phyloP scores from a whole-genome alignment of 2,113 vertebrate genomes.

The Mus spicilegus region DNA sequence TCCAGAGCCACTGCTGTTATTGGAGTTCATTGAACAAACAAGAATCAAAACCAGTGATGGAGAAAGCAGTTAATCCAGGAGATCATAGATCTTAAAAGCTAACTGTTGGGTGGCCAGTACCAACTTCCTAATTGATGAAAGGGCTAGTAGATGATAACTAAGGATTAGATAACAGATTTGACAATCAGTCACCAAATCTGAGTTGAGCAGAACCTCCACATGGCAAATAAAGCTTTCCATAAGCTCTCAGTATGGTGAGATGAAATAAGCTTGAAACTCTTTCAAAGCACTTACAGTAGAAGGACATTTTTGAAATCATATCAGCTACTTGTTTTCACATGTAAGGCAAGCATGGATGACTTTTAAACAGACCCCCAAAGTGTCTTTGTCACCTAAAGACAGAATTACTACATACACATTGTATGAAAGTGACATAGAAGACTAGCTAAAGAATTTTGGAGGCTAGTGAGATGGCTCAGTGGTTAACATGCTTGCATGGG shows the following conservation, averaged over 20 bases:
- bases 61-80: slow-evolving; percentile 30
- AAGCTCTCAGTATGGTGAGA: neutral
- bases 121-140: neutral
- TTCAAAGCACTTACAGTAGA: slow-evolving; percentile 7
- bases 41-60: slow-evolving; percentile 2
- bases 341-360: neutral
- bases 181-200: neutral
- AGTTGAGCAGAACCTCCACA: neutral
- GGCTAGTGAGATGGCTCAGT: neutral
- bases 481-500: neutral
- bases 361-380: neutral
- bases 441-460: neutral
- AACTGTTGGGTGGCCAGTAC: neutral
- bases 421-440: slow-evolving; percentile 33
- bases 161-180: neutral
- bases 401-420: slow-evolving; percentile 40
- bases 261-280: neutral
- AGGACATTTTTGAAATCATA: neutral
- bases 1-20: neutral
- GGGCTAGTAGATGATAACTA: neutral
- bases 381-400: slow-evolving; percentile 10
- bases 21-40: neutral
- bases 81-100: neutral
- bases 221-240: neutral
- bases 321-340: slow-evolving; percentile 2